Conservation (phyloP, 2,113 vertebrate species). For the Lamprotornis superbus region DNA sequence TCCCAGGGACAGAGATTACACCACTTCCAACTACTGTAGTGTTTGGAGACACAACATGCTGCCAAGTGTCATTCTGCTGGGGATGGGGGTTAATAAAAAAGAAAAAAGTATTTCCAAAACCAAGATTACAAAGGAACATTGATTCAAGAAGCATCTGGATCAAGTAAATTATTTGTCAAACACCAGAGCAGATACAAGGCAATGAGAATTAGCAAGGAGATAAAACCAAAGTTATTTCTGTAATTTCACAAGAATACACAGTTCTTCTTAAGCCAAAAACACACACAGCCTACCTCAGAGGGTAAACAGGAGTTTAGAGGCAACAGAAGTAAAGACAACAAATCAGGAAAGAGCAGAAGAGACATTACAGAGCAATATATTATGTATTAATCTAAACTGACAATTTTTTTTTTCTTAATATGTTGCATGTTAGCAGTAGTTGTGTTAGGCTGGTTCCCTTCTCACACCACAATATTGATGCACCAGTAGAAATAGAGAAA, state of each 20-base stretch:
- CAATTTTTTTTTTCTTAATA: background rate
- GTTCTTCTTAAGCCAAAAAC: background rate
- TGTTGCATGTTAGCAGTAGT: background rate
- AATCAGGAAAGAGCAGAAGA: background rate
- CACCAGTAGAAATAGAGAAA: background rate
- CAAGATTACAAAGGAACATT: background rate
- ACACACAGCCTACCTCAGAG: background rate
- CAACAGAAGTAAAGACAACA: background rate
- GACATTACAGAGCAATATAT: background rate
- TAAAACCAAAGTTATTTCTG: background rate
- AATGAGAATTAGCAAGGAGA: background rate
- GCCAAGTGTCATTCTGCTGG: background rate
- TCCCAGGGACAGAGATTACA: background rate
- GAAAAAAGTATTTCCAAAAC: background rate
- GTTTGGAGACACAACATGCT: background rate
- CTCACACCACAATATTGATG: background rate
- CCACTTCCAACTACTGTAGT: accelerated
- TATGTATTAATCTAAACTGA: background rate
- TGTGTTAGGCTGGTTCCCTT: background rate
- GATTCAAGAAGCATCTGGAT: background rate
- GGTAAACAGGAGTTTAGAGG: background rate
- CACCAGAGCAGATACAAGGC: background rate
- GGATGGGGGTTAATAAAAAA: background rate
- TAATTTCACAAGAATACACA: accelerated
- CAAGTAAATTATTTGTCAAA: background rate